Base-by-base conservation (phyloP, 2,113 vertebrate genomes). In the Bujurquina vittata region DNA sequence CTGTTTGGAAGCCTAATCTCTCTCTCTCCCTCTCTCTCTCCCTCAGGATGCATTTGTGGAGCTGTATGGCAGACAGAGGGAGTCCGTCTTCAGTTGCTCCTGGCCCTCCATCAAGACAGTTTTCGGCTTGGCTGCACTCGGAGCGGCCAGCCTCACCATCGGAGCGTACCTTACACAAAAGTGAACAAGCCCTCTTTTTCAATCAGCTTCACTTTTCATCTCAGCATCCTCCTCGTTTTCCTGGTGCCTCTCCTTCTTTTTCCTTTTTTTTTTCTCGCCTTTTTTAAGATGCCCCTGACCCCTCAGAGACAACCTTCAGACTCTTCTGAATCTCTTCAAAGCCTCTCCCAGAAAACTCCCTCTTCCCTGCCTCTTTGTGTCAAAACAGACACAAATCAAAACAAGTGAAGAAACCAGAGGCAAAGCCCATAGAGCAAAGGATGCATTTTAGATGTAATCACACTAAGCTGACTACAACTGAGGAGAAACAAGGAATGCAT, bases 41-140 rank as follows among this genome's bases (percentile, higher is more conserved):
- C 84, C 14, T n/a, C 95, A 99, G 98, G 98, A 99, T 5, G 97
- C 97, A 79, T 99, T 99, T 26, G 97, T 99, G 96, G 98, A 99
- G 87, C 95, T 99, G 79, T 99, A 99, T 1, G 96, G 97, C 84
- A 95, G 96, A 84, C 96, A 94, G 84, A 95, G 96, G 93, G 95
- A 97, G 65, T 97, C 97, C 10, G 91, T 97, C 89, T 97, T 97
- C 52, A 96, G 96, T 54, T 96, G 97, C 94, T 97, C 97, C 77
- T 99, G 98, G 98, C 96, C 98, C 29, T 98, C 97, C 89, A 96
- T 99, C 93, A 97, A 98, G 95, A 98, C 97, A 0, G 96, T 99
- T 84, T 96, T 99, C 77, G 97, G 97, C 49, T 93, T 99, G 93
- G 97, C 97, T 59, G 96, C 98, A 49, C 96, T 99, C 74, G 98